phyloP scores from a whole-genome alignment of 1,140 invertebrate genomes.

The Coelopa frigida region DNA sequence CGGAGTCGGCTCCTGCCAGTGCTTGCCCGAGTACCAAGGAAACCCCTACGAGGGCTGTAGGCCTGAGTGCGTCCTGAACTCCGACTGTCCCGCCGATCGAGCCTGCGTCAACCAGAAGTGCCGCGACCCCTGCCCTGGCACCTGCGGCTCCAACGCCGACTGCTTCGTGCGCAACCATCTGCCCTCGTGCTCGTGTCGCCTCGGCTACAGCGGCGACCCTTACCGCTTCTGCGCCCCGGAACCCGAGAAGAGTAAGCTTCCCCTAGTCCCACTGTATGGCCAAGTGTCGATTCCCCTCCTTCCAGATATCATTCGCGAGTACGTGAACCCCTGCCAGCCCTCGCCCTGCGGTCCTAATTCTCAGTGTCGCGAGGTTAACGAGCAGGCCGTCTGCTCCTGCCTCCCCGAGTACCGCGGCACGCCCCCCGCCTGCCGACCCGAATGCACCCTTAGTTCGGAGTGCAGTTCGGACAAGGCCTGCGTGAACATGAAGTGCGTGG shows the following conservation, averaged over 20 bases:
- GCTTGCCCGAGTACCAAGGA: slow-evolving; percentile 48
- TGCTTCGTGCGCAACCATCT: slow-evolving; percentile 68
- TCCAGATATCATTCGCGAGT: slow-evolving; percentile 36
- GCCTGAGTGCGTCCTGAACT: slow-evolving; percentile 54
- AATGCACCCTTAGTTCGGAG: slow-evolving; percentile 58
- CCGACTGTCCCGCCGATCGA: slow-evolving; percentile 50
- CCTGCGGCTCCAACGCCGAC: slow-evolving; percentile 56
- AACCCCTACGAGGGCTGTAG: slow-evolving; percentile 52
- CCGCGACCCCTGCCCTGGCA: slow-evolving; percentile 53
- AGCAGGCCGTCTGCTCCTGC: slow-evolving; percentile 62
- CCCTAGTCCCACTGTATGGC: neutral
- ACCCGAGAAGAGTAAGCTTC: slow-evolving; percentile 33
- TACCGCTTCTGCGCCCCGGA: slow-evolving; percentile 50
- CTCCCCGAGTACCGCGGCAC: slow-evolving; percentile 63
- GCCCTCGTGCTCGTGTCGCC: slow-evolving; percentile 61
- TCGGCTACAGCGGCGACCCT: slow-evolving; percentile 61
- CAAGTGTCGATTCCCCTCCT: slow-evolving; percentile 3
- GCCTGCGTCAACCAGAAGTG: slow-evolving; percentile 55
- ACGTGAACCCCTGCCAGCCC: slow-evolving; percentile 51
- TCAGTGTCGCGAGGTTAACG: slow-evolving; percentile 57
- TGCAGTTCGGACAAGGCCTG: slow-evolving; percentile 62
- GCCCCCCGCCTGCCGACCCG: slow-evolving; percentile 65
- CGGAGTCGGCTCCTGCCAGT: slow-evolving; percentile 47
- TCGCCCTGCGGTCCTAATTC: slow-evolving; percentile 66
- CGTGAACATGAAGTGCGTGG: slow-evolving; percentile 59